These are phyloP conservation scores for Amazona vittata DNA, from an alignment of 2,113 vertebrate genomes.

Conservation along the genomic window DNA sequence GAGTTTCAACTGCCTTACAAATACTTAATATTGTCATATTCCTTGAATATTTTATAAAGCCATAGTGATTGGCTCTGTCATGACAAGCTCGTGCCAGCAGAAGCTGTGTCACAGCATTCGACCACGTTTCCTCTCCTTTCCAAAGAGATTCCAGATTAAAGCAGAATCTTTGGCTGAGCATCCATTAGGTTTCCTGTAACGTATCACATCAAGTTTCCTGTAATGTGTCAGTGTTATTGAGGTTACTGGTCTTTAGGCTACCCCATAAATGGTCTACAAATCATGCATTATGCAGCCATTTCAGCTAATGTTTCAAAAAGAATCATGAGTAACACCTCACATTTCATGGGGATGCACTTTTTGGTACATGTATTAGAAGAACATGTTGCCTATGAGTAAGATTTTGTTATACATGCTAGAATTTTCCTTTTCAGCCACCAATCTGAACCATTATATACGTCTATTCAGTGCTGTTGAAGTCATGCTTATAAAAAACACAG, in stretches of 20 bases:
- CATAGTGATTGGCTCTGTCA: not conserved
- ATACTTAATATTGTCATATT: not conserved
- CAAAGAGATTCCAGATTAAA: not conserved
- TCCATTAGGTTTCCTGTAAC: not conserved
- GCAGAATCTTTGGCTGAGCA: not conserved
- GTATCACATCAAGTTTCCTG: not conserved
- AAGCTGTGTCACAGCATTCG: not conserved
- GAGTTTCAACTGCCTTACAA: not conserved
- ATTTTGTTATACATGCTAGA: not conserved
- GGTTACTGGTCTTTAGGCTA: not conserved
- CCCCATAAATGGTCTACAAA: not conserved
- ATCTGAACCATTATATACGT: not conserved
- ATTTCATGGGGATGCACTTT: not conserved
- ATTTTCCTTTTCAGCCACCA: constrained; percentile 21
- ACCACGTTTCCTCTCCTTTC: not conserved
- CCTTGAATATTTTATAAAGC: not conserved
- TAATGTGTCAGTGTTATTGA: not conserved
- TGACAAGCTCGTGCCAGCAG: not conserved
- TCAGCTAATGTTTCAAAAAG: not conserved
- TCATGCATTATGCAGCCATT: not conserved
- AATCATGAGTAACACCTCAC: not conserved
- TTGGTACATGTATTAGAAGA: not conserved
- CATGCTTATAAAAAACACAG: not conserved
- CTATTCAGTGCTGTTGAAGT: not conserved
- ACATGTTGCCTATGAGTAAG: not conserved